Evolutionary conservation across 2,797 vertebrate genomes (phyloP).

Genomic region (Myotis planiceps): DNA sequence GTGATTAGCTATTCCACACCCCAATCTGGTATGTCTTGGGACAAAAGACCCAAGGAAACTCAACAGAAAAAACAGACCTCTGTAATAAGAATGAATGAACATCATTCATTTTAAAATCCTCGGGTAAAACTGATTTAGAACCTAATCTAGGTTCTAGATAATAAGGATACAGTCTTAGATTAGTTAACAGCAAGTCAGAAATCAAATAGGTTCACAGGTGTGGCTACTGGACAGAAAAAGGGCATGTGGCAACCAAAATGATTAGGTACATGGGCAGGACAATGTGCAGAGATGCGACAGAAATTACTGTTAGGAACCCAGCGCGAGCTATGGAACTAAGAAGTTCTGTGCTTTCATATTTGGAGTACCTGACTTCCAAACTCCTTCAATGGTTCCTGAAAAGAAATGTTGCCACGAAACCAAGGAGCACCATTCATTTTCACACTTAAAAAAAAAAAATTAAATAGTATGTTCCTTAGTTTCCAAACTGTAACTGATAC

Average conservation of each 20-base stretch:
- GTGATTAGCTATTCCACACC: neutral
- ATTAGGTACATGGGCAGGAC: neutral
- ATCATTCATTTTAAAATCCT: neutral
- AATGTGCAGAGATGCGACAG: neutral
- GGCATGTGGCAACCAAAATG: neutral
- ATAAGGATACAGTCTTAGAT: neutral
- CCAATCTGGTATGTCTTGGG: neutral
- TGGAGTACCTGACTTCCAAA: neutral
- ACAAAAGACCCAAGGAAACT: neutral
- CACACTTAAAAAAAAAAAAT: constrained; percentile 22
- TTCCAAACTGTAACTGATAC: constrained; percentile 6
- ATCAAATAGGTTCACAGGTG: neutral
- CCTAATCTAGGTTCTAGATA: neutral
- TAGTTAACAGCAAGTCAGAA: neutral
- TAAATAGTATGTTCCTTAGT: constrained; percentile 7
- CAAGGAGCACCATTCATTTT: neutral
- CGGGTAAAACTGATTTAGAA: neutral
- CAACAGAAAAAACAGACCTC: neutral
- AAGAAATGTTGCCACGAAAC: neutral
- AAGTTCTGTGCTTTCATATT: constrained; percentile 12
- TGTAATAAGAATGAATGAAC: neutral
- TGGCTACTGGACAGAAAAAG: neutral
- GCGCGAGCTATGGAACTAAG: neutral
- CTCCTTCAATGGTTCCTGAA: neutral
- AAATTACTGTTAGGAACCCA: neutral